A percentile compares a stretch with the other conserved stretches of the same genome.
Conservation (phyloP, 2,113 vertebrate genomes). For the Corvus moneduloides region DNA sequence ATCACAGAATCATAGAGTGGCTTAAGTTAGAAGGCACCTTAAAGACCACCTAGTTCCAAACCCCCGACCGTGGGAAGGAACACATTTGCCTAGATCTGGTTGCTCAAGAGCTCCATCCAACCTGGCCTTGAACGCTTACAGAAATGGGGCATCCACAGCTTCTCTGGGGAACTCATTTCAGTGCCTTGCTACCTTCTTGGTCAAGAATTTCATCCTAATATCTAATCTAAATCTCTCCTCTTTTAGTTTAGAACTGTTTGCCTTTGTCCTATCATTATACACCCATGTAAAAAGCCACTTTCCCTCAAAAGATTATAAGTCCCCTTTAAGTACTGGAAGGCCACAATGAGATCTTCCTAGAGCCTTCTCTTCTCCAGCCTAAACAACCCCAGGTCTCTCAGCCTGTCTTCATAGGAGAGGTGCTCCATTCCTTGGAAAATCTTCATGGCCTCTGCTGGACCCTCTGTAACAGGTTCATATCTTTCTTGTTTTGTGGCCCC, state of each 20-base stretch:
- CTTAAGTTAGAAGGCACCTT: neutral
- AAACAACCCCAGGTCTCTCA: neutral
- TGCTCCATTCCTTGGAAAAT: neutral
- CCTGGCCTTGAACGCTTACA: neutral
- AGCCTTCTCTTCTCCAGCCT: neutral
- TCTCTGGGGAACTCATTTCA: neutral
- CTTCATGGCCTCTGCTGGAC: neutral
- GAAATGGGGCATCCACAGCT: neutral
- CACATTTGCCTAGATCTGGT: neutral
- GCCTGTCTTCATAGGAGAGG: neutral
- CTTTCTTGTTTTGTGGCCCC: neutral
- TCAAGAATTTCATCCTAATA: neutral
- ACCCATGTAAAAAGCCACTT: rapidly evolving
- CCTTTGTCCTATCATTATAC: neutral
- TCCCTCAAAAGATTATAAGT: neutral
- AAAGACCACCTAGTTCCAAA: neutral
- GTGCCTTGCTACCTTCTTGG: neutral
- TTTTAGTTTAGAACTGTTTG: neutral
- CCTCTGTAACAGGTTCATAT: neutral
- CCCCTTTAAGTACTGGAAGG: neutral
- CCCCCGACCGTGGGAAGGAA: rapidly evolving
- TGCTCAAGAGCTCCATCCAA: neutral
- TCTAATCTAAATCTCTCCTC: neutral
- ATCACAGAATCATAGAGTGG: neutral
- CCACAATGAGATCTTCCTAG: neutral